Base-by-base conservation (phyloP, 2,797 vertebrate species). In the Echiichthys vipera region DNA sequence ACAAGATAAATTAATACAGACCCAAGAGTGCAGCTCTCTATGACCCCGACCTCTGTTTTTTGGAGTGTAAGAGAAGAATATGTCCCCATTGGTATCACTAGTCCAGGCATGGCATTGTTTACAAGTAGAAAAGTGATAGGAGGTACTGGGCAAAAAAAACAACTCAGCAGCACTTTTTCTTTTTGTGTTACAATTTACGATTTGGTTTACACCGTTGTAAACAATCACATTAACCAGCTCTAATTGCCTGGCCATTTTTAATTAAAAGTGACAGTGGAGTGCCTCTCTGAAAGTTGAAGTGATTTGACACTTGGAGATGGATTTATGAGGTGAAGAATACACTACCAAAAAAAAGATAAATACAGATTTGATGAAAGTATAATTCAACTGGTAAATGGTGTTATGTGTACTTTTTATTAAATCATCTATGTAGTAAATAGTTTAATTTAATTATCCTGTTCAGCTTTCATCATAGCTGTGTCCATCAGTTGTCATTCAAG, bases 1-100 rank as follows among this genome's bases (percentile, higher is more conserved):
- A 70, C 64, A 53, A 50, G 25, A 68, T 59, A 55, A 36, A 81
- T 79, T 5, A 64, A 54, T 51, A 50, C 32, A 69, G 25, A 53
- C 27, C 34, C 22, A 40, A 22, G 20, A 29, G 45, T 37, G 47
- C 45, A 12, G 57, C 42, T 71, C 43, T 30, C n/a, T 25, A 7
- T 30, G 50, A 66, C 39, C 27, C 61, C 0, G 14, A 30, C 39
- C 32, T 80, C 37, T 55, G 20, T 53, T 64, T 40, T 24, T 30
- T 40, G 8, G 15, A 63, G 22, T 42, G n/a, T 45, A 59, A 37
- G 45, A 63, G 8, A 65, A 45, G 51, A 66, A 45, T 15, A 40
- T 47, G 34, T 24, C 47, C 22, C 13, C 13, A 11, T 40, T 70
- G 40, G 29, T 72, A 22, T 67, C 39, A 66, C 9, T 8, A 24